phyloP scores from a whole-genome alignment of 2,797 vertebrate species.

The Enteromius unitaeniatus region DNA sequence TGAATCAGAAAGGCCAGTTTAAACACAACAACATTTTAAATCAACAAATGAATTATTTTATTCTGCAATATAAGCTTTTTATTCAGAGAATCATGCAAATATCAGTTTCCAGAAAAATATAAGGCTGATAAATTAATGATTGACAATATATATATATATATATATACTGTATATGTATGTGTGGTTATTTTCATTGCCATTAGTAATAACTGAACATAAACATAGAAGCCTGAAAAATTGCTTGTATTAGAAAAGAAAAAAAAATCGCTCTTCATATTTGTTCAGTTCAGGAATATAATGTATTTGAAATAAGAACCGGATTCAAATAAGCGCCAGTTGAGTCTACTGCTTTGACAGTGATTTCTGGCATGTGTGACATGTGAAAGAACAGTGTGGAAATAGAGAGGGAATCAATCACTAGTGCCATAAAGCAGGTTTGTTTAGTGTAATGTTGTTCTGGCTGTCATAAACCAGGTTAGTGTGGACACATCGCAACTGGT shows the following conservation, averaged over 20 bases:
- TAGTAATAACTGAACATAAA: too few relatives aligned
- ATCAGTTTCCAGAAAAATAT: neutral
- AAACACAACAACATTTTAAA: neutral
- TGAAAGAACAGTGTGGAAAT: slow-evolving; percentile 51
- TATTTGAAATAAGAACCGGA: neutral
- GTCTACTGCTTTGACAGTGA: slow-evolving; percentile 19
- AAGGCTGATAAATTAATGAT: neutral
- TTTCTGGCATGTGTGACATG: slow-evolving; percentile 43
- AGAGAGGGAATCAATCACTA: slow-evolving; percentile 62
- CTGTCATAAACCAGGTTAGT: slow-evolving; percentile 62
- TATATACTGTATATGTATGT: neutral
- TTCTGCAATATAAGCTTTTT: neutral
- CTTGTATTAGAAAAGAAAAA: too few relatives aligned
- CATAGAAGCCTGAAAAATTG: too few relatives aligned
- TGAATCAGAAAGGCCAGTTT: neutral
- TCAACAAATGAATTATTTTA: neutral
- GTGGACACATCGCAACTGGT: slow-evolving; percentile 48
- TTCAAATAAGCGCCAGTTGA: slow-evolving; percentile 12
- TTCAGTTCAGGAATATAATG: neutral
- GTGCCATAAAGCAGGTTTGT: slow-evolving; percentile 55
- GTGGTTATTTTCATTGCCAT: too few relatives aligned
- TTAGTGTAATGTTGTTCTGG: slow-evolving; percentile 60
- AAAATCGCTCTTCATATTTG: too few relatives aligned
- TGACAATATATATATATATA: neutral
- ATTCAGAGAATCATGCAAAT: neutral